Evolutionary conservation across 2,113 vertebrate species (phyloP).

Genomic region (Oncorhynchus nerka): DNA sequence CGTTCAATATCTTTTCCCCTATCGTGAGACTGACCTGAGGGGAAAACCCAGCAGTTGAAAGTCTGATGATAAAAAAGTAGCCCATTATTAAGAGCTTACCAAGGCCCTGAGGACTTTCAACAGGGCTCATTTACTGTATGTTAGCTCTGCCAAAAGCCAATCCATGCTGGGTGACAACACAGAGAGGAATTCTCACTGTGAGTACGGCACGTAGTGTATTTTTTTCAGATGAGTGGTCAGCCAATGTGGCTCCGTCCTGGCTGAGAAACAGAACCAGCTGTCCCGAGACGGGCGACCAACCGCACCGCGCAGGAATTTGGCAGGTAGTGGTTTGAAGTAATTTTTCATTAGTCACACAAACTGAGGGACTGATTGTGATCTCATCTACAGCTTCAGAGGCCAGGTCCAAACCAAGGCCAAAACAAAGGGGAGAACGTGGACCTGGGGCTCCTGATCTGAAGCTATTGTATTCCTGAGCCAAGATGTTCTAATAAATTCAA

Average conservation of each 20-base stretch:
- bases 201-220: neutral
- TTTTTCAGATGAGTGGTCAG: neutral
- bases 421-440: no score
- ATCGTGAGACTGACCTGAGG: no score
- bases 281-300: neutral
- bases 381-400: neutral
- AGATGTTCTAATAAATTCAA: no score
- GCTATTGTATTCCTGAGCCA: no score
- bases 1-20: no score
- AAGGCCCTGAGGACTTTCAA: neutral
- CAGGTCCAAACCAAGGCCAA: neutral
- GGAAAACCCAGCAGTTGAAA: no score
- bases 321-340: constrained; percentile 7
- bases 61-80: no score
- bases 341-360: constrained; percentile 16
- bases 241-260: neutral
- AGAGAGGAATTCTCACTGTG: neutral
- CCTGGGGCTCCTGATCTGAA: no score
- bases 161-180: constrained; percentile 2
- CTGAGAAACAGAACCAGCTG: neutral
- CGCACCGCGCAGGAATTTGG: constrained; percentile 31
- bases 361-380: neutral
- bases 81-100: no score
- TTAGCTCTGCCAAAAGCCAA: neutral
- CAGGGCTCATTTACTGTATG: constrained; percentile 6